Base-by-base conservation (phyloP, 2,113 vertebrate genomes). In the Centropus unirufus region DNA sequence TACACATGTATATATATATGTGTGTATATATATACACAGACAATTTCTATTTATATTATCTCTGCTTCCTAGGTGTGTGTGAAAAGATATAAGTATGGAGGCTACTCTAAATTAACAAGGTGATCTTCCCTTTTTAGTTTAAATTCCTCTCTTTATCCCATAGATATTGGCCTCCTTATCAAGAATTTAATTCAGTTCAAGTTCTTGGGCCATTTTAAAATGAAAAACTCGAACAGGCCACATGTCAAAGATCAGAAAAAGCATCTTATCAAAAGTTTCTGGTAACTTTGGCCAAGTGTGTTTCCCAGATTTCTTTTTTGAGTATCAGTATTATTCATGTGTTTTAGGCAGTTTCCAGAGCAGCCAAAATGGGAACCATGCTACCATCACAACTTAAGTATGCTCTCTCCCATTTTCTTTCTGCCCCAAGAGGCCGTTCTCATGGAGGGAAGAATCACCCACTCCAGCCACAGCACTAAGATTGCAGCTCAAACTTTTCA, bases 381-480 rank as follows among this genome's bases (percentile, higher is more conserved):
- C 8, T 11, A 61, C 29, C 19, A 36, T 62, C 26, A 57, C 23
- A 69, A n/a, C 26, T 46, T 47, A 44, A 30, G 4, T 20, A 21
- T 20, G 9, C 4, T 10, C 30, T 58, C 68, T 69, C 23, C 26
- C 4, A 18, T 44, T 49, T 61, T 44, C n/a, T 11, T 32, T 39
- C 40, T 8, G 3, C 22, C 23, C 26, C 16, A 75, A 20, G 8
- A 34, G 12, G 9, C 10, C 62, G 23, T 19, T 70, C 20, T 54
- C 7, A 7, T 0, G 2, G 11, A 67, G 12, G 3, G 24, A 46
- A 84, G 47, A 81, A 64, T 57, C 0, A 0, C 16, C 55, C 8
- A 27, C 15, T 52, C 29, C 3, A 2, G 11, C 36, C 36, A 82
- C 29, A 34, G 58, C 5, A 3, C 24, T 6, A 12, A 15, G 73